phyloP scores from a whole-genome alignment of 2,113 vertebrate genomes.

The Oreochromis spilurus region DNA sequence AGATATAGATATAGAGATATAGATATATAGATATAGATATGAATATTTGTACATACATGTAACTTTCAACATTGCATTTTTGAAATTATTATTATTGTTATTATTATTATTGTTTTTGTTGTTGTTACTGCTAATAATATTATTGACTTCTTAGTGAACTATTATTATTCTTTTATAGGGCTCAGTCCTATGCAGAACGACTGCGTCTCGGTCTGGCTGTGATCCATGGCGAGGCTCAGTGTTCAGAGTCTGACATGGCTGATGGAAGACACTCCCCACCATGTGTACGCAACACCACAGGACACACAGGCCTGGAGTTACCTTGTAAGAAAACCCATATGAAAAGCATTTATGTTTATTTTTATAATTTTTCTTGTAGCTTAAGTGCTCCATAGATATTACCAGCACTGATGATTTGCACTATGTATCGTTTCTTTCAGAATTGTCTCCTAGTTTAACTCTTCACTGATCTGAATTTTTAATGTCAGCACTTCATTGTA shows the following conservation, averaged over 20 bases:
- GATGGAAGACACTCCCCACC: slow-evolving; percentile 95
- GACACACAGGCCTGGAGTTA: slow-evolving; percentile 90
- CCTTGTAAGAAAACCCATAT: slow-evolving; percentile 79
- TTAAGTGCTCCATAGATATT: not conserved
- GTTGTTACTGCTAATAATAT: not conserved
- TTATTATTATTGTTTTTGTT: not conserved
- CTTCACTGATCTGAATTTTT: not conserved
- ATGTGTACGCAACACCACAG: slow-evolving; percentile 85
- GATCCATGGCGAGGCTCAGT: slow-evolving; percentile 96
- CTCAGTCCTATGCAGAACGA: slow-evolving; percentile 93
- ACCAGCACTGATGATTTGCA: not conserved
- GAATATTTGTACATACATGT: not conserved
- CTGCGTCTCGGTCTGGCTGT: slow-evolving; percentile 92
- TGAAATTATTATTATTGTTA: not conserved
- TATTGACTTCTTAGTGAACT: not conserved
- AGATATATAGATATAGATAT: too few relatives aligned
- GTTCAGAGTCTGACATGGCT: slow-evolving; percentile 94
- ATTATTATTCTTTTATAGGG: slow-evolving; percentile 66
- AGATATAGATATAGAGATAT: too few relatives aligned
- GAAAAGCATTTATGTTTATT: not conserved
- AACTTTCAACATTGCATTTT: not conserved
- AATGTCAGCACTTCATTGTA: not conserved
- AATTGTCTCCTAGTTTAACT: not conserved
- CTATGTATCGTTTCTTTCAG: not conserved
- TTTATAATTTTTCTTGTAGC: not conserved